phyloP scores from a whole-genome alignment of 2,797 vertebrate species.

The Karalla daura region DNA sequence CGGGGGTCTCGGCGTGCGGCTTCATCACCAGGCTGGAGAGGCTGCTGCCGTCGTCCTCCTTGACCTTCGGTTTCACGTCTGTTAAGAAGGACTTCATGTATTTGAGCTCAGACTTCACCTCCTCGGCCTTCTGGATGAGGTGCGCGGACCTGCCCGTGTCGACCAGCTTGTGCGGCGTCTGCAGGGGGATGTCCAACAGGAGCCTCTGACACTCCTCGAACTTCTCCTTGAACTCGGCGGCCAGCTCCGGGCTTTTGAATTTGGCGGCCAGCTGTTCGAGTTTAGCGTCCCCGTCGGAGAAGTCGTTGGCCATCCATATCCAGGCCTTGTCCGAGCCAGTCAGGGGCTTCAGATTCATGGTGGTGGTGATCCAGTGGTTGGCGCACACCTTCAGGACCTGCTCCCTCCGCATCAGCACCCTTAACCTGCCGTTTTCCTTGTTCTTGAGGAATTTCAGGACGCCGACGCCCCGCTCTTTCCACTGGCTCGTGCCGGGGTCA shows the following conservation, averaged over 20 bases:
- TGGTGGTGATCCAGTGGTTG: constrained; percentile 99
- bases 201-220: constrained; percentile 96
- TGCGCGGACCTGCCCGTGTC: constrained; percentile 94
- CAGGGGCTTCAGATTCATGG: constrained; percentile 96
- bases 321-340: constrained; percentile 95
- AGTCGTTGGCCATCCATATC: constrained; percentile 97
- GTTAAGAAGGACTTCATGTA: constrained; percentile 95
- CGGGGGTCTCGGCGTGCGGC: constrained; percentile 84
- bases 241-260: constrained; percentile 95
- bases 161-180: constrained; percentile 97
- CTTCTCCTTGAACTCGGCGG: constrained; percentile 94
- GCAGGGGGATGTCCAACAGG: constrained; percentile 95
- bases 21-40: constrained; percentile 82
- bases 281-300: constrained; percentile 94
- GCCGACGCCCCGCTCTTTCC: constrained; percentile 98
- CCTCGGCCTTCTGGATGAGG: constrained; percentile 97
- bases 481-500: constrained; percentile 90
- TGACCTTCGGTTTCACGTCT: constrained; percentile 89
- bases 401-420: constrained; percentile 96
- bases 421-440: constrained; percentile 89
- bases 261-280: constrained; percentile 94
- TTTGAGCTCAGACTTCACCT: constrained; percentile 97
- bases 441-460: constrained; percentile 96
- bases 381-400: constrained; percentile 98
- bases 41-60: constrained; percentile 80